phyloP scores from a whole-genome alignment of 2,888 invertebrate genomes.

The Agrotis puta region DNA sequence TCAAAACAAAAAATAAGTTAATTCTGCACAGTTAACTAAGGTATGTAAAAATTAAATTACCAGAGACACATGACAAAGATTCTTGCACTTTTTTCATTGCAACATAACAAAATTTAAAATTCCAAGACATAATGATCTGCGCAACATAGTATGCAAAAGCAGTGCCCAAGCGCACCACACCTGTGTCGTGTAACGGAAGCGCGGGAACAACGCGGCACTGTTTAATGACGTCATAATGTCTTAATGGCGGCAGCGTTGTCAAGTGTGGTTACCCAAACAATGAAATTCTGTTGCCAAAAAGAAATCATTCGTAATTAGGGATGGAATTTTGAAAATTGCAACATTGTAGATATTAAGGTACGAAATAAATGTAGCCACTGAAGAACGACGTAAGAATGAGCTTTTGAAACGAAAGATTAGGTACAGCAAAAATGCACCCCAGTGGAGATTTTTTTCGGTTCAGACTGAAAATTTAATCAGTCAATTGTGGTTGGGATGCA shows the following conservation, averaged over 20 bases:
- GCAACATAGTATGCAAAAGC: slow-evolving; percentile 33
- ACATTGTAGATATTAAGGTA: background rate
- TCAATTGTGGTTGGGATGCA: no score
- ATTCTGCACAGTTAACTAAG: no score
- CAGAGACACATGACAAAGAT: background rate
- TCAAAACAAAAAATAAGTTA: no score
- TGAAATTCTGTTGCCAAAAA: slow-evolving; percentile 4
- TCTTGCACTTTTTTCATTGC: background rate
- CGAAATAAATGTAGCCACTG: background rate
- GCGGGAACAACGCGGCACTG: slow-evolving; percentile 50
- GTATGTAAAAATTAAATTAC: background rate
- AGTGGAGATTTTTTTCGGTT: no score
- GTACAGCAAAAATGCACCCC: no score
- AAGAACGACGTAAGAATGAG: background rate
- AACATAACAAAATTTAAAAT: slow-evolving; percentile 7
- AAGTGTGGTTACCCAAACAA: slow-evolving; percentile 13
- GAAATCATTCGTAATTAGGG: background rate
- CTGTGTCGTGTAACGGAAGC: slow-evolving; percentile 64
- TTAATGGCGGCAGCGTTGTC: slow-evolving; percentile 31
- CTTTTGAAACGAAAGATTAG: background rate
- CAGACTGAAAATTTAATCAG: no score
- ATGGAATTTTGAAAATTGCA: background rate
- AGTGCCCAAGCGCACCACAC: slow-evolving; percentile 56
- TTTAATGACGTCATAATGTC: slow-evolving; percentile 52
- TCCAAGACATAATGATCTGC: slow-evolving; percentile 3